Base-by-base conservation (phyloP, 2,797 vertebrate species). In the Gymnothorax reevesii region DNA sequence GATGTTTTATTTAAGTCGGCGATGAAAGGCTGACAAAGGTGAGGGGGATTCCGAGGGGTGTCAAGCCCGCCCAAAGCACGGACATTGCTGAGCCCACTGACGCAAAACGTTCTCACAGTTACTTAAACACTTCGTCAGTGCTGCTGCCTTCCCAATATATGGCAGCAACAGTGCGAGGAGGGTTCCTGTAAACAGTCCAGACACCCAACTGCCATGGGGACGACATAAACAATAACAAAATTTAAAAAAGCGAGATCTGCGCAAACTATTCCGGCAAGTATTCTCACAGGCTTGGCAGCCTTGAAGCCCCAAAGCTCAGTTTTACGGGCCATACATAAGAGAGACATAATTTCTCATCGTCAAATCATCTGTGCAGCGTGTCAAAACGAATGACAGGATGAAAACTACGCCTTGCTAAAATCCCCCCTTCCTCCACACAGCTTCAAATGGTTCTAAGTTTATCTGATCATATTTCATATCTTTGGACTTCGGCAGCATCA, bases 41-140 rank as follows among this genome's bases (percentile, higher is more conserved):
- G 90, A 87, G 92, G 89, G 94, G 93, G 94, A 94, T 94, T 93
- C 87, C 89, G 85, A 90, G 89, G 91, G 92, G 94, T 94, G 94
- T 94, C 94, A 94, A 88, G 85, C 69, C 62, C 90, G 88, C 86
- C 87, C 33, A 88, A 90, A 92, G 88, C 92, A 92, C 89, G 90
- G 89, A 87, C 90, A 83, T 87, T 22, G 62, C 20, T 22, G 20
- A 6, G 20, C 20, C 62, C 20, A n/a, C 20, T 6, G 5, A 22
- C 17, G 4, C 59, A 4, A 17, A 12, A 60, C 59, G 59, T 42
- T 42, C 33, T 42, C 33, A 42, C 33, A 1, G 33, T 42, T 42
- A 42, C 33, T 42, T 2, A 42, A 42, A 42, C 33, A 2, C 33
- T 42, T 42, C 33, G 33, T 42, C 33, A 42, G 2, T 42, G 33